phyloP scores from a whole-genome alignment of 2,797 vertebrate genomes.

The Spinus olivaceus region DNA sequence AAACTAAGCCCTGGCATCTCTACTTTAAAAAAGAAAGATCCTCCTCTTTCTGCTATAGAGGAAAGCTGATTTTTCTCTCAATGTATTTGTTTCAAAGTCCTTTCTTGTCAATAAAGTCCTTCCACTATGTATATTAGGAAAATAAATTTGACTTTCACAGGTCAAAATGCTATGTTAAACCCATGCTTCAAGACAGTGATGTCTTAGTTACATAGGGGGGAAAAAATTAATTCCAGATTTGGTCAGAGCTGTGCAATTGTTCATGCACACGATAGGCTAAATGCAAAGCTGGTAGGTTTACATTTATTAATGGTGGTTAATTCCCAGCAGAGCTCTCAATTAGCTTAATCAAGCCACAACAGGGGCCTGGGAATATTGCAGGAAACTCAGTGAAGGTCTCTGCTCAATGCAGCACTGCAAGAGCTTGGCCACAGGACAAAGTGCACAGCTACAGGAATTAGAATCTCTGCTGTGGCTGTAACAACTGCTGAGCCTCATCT shows the following conservation, averaged over 20 bases:
- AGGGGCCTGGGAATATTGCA: background rate
- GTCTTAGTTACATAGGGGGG: background rate
- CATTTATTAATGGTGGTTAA: background rate
- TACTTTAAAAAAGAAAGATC: background rate
- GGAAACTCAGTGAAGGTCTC: background rate
- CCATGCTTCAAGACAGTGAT: background rate
- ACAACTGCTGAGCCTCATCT: background rate
- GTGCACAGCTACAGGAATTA: background rate
- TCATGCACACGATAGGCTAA: fast-evolving
- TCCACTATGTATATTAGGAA: background rate
- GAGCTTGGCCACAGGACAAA: background rate
- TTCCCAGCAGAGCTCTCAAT: background rate
- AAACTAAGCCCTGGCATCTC: background rate
- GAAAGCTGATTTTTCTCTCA: background rate
- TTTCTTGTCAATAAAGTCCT: background rate
- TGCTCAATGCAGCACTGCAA: background rate
- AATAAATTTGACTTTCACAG: background rate
- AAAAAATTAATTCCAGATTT: background rate
- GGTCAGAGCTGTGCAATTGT: background rate
- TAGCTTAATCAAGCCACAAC: background rate
- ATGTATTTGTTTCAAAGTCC: background rate
- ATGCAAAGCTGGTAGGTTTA: background rate
- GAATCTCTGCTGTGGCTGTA: background rate
- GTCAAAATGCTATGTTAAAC: background rate
- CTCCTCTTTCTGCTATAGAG: background rate